These are phyloP conservation scores for Eupleurogrammus muticus DNA, from an alignment of 2,797 vertebrate genomes.

Conservation along the genomic window DNA sequence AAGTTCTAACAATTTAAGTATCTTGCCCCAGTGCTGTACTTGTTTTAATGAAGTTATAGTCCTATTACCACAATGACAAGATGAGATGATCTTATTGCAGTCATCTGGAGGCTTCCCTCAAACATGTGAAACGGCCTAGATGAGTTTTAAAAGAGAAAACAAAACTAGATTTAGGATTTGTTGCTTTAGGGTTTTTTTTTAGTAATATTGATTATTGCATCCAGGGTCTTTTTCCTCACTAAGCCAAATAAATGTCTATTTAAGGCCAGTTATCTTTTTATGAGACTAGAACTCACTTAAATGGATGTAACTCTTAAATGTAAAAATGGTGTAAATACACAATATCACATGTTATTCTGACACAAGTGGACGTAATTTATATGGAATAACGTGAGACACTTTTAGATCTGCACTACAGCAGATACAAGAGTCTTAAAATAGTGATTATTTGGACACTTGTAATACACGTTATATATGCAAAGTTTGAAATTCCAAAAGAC, in stretches of 20 bases:
- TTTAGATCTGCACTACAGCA: slow-evolving; percentile 21
- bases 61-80: not conserved
- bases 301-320: not conserved
- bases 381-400: slow-evolving; percentile 18
- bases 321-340: slow-evolving; percentile 2
- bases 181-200: not conserved
- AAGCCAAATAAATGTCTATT: slow-evolving; percentile 3
- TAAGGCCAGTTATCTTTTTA: slow-evolving; percentile 3
- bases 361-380: not conserved
- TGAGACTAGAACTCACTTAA: not conserved
- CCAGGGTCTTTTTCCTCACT: not conserved
- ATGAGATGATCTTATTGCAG: not conserved
- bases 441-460: slow-evolving; percentile 44
- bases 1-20: not conserved
- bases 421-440: slow-evolving; percentile 39
- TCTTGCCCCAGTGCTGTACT: not conserved
- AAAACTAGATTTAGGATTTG: not conserved
- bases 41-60: not conserved
- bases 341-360: slow-evolving; percentile 15
- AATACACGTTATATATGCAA: slow-evolving; percentile 47
- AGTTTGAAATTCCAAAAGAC: slow-evolving; percentile 51
- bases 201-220: not conserved
- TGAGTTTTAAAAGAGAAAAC: not conserved
- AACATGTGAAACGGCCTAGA: not conserved
- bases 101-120: not conserved